Conservation (phyloP, 2,888 invertebrate species). For the Aphelenchoides bicaudatus region DNA sequence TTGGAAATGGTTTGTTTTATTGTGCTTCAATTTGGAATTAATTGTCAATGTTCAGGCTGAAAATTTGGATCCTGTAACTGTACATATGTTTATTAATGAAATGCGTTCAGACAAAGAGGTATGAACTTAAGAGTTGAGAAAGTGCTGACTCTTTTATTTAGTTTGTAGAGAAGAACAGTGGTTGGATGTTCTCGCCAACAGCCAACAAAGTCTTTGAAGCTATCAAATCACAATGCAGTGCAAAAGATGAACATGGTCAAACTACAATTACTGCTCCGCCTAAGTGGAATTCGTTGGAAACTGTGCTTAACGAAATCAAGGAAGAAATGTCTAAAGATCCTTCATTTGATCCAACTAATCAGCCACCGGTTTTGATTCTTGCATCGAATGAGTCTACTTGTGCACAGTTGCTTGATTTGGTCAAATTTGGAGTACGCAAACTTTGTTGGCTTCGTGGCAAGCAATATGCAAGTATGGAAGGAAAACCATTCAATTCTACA, state of each 20-base stretch:
- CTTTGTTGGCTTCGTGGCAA: slow-evolving; percentile 37
- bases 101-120: slow-evolving; percentile 47
- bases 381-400: slow-evolving; percentile 43
- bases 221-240: slow-evolving; percentile 37
- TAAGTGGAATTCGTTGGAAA: slow-evolving; percentile 49
- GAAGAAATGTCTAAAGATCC: neutral
- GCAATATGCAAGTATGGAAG: slow-evolving; percentile 1
- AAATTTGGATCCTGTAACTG: slow-evolving; percentile 48
- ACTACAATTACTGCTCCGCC: slow-evolving; percentile 41
- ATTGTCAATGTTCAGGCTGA: slow-evolving; percentile 39
- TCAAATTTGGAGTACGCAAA: slow-evolving; percentile 36
- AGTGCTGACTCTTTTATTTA: neutral
- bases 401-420: slow-evolving; percentile 48
- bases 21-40: neutral
- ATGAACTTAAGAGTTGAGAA: slow-evolving; percentile 31
- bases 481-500: neutral
- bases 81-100: slow-evolving; percentile 22
- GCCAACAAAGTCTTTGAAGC: slow-evolving; percentile 45
- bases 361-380: slow-evolving; percentile 45
- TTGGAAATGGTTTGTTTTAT: slow-evolving; percentile 34
- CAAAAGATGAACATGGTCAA: slow-evolving; percentile 32
- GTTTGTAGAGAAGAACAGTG: slow-evolving; percentile 45
- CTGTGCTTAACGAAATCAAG: slow-evolving; percentile 45
- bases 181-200: slow-evolving; percentile 53
- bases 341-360: neutral